These are phyloP conservation scores for Caenorhabditis doughertyi DNA, from an alignment of 2,888 invertebrate species.

Conservation along the genomic window DNA sequence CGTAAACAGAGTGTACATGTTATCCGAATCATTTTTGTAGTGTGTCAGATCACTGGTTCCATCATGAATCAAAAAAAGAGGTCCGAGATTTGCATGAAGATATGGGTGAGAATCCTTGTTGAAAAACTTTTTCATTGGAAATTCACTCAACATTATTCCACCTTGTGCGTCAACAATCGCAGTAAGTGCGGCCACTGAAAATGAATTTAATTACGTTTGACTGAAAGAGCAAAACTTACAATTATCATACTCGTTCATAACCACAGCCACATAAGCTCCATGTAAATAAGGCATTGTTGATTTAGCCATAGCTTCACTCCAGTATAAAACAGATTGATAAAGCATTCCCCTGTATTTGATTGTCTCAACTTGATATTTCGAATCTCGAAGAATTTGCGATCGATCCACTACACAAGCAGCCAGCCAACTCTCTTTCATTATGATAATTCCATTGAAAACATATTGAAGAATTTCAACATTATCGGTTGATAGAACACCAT, in stretches of 20 bases:
- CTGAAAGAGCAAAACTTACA: neutral
- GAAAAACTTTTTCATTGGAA: constrained; percentile 18
- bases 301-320: constrained; percentile 11
- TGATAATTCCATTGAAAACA: constrained; percentile 8
- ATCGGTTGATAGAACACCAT: neutral
- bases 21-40: constrained; percentile 12
- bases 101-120: constrained; percentile 20
- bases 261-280: constrained; percentile 1
- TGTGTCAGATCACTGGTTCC: constrained; percentile 5
- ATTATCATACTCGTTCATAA: neutral
- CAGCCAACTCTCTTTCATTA: constrained; percentile 14
- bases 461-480: neutral
- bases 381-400: neutral
- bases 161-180: neutral
- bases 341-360: neutral
- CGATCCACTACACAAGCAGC: neutral
- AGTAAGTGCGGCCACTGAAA: constrained; percentile 8
- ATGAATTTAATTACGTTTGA: neutral
- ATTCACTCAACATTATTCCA: constrained; percentile 5
- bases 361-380: neutral
- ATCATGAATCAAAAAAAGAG: constrained; percentile 37
- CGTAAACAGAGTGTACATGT: constrained; percentile 20
- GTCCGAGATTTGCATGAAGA: constrained; percentile 30
- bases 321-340: neutral
- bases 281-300: constrained; percentile 1